Conservation (phyloP, 2,113 vertebrate species). For the Indicator indicator region DNA sequence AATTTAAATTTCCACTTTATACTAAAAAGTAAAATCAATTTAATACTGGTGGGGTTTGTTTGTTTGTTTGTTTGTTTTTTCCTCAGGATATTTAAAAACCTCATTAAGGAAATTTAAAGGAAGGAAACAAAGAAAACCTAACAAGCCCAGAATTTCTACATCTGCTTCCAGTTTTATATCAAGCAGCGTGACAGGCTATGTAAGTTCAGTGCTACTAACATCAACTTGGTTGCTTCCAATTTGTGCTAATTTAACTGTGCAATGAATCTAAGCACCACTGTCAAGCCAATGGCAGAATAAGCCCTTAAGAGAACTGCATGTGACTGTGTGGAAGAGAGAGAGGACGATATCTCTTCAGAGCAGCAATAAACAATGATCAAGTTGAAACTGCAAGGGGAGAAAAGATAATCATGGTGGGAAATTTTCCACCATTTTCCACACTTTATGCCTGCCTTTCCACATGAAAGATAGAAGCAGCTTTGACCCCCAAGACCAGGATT, state of each 20-base stretch:
- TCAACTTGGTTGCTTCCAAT: background rate
- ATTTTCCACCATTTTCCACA: background rate
- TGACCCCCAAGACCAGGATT: background rate
- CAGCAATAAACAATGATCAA: background rate
- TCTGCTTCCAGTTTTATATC: background rate
- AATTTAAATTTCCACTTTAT: constrained; percentile 8
- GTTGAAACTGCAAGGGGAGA: background rate
- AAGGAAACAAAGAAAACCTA: background rate
- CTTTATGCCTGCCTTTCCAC: background rate
- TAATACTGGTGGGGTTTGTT: background rate
- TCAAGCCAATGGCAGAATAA: background rate
- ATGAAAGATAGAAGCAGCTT: background rate
- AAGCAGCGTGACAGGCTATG: background rate
- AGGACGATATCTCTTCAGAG: background rate
- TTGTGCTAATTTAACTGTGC: background rate
- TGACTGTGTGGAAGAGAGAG: background rate
- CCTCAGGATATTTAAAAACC: background rate
- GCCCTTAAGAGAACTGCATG: background rate
- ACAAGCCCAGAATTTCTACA: background rate
- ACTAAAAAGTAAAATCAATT: background rate
- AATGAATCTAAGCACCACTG: background rate
- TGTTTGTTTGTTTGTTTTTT: background rate
- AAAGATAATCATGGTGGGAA: background rate
- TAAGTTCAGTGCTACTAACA: background rate
- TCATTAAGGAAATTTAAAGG: constrained; percentile 7